phyloP scores from a whole-genome alignment of 1,140 invertebrate species.

The Hyphantria cunea region DNA sequence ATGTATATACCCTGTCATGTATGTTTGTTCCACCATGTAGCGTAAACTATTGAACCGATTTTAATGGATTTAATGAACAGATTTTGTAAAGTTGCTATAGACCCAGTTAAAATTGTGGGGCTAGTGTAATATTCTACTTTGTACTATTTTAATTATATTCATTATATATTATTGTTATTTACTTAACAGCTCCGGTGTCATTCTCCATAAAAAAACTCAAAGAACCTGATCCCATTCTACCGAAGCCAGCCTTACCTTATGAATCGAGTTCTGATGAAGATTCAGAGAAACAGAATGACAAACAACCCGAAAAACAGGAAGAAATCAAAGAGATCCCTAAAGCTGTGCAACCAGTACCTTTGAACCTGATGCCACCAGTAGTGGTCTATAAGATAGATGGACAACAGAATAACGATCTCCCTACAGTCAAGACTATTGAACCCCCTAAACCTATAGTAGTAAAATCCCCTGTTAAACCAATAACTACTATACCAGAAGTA shows the following conservation, averaged over 20 bases:
- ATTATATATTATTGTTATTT: too few species aligned
- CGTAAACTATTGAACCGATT: too few species aligned
- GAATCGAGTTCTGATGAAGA: constrained; percentile 88
- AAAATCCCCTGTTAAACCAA: constrained; percentile 1
- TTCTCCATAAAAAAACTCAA: constrained; percentile 92
- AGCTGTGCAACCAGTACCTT: constrained; percentile 33
- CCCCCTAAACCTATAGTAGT: not conserved
- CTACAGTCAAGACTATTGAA: constrained; percentile 48
- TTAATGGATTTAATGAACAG: too few species aligned
- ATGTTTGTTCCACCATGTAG: too few species aligned
- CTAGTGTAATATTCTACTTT: too few species aligned
- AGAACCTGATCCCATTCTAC: constrained; percentile 85
- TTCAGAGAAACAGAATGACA: constrained; percentile 60
- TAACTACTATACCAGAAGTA: constrained; percentile 35
- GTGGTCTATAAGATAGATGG: constrained; percentile 69
- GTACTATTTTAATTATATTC: too few species aligned
- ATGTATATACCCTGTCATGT: too few species aligned
- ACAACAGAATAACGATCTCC: constrained; percentile 40
- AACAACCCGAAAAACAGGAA: constrained; percentile 42
- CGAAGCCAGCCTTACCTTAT: constrained; percentile 88
- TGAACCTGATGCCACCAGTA: constrained; percentile 51
- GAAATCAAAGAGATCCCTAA: constrained; percentile 42
- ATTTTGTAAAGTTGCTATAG: too few species aligned
- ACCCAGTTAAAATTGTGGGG: too few species aligned
- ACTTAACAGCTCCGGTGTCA: constrained; percentile 85